These are phyloP conservation scores for Acrobasis repandana DNA, from an alignment of 2,888 invertebrate genomes.

Conservation along the genomic window DNA sequence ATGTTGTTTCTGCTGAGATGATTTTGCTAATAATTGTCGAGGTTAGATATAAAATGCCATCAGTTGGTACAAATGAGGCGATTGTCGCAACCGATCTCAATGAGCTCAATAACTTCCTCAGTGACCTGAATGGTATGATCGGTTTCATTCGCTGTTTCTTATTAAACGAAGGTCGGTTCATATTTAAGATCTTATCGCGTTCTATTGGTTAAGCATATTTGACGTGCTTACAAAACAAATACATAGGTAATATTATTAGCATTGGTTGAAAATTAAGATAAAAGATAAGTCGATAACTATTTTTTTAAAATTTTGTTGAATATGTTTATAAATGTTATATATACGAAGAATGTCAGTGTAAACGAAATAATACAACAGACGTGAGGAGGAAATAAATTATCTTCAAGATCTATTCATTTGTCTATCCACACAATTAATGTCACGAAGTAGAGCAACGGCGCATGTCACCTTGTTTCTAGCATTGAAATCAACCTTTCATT, in stretches of 20 bases:
- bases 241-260: neutral
- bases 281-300: neutral
- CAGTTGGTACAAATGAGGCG: constrained; percentile 39
- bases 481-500: constrained; percentile 49
- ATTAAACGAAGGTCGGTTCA: constrained; percentile 36
- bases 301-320: neutral
- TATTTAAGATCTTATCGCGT: constrained; percentile 26
- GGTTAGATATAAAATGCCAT: constrained; percentile 29
- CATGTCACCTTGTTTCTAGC: constrained; percentile 41
- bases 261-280: neutral
- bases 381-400: constrained; percentile 13
- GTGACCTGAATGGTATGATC: constrained; percentile 34
- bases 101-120: constrained; percentile 49
- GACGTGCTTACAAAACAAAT: neutral
- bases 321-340: too few relatives aligned
- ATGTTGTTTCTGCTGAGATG: constrained; percentile 2
- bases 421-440: constrained; percentile 26
- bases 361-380: neutral
- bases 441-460: constrained; percentile 35
- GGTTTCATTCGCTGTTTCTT: constrained; percentile 33
- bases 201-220: neutral
- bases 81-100: constrained; percentile 46
- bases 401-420: constrained; percentile 21
- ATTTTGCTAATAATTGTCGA: constrained; percentile 13
- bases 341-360: too few relatives aligned